Conservation (phyloP, 2,888 invertebrate genomes). For the Cephus pulcher region DNA sequence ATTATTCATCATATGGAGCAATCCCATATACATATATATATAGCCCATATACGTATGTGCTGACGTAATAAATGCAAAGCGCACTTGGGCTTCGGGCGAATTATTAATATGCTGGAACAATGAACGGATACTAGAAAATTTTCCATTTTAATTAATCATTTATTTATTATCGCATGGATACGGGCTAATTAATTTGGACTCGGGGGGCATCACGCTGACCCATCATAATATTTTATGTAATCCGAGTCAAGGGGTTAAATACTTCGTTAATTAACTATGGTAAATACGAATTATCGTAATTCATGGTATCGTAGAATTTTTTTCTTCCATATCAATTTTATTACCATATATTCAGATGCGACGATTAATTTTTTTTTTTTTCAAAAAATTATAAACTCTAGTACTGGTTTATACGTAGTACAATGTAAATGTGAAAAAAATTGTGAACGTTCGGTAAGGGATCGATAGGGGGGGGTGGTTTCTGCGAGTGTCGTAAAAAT, state of each 20-base stretch:
- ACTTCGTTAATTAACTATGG: background rate
- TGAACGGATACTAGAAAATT: background rate
- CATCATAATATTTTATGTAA: background rate
- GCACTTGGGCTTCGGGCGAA: background rate
- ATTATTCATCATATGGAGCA: slow-evolving; percentile 62
- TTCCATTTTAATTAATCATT: background rate
- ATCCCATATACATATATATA: slow-evolving; percentile 36
- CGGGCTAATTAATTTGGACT: background rate
- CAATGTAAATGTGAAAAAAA: background rate
- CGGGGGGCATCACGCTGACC: background rate
- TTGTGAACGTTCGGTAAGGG: background rate
- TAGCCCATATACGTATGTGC: background rate
- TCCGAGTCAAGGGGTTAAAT: background rate
- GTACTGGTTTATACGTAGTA: background rate
- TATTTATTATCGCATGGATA: background rate
- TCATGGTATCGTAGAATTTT: background rate
- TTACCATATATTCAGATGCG: background rate
- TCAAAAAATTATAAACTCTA: background rate
- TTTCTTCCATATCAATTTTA: background rate
- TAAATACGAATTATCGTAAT: background rate
- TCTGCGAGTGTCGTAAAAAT: slow-evolving; percentile 20
- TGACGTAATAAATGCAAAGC: background rate
- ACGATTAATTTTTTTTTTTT: background rate
- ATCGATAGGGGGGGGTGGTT: background rate
- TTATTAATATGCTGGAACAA: background rate